Evolutionary conservation across 2,797 vertebrate genomes (phyloP).

Genomic region (Synaphobranchus kaupii): DNA sequence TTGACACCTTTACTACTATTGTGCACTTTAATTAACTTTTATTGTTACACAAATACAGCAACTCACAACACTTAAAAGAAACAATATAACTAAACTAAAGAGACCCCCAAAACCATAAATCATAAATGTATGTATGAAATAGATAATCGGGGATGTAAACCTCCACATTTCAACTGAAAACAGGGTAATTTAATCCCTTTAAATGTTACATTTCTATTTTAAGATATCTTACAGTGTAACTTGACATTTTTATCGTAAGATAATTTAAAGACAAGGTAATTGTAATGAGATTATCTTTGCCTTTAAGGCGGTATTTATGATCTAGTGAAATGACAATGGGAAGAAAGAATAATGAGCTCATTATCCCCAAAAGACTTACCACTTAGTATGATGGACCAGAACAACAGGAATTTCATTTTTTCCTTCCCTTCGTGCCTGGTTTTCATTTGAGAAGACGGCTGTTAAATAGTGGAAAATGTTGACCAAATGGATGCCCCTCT

Average conservation of each 20-base stretch:
- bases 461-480: neutral
- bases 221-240: neutral
- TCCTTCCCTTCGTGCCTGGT: slow-evolving; percentile 23
- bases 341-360: neutral
- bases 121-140: neutral
- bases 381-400: slow-evolving; percentile 32
- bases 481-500: neutral
- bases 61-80: neutral
- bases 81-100: neutral
- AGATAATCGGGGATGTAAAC: neutral
- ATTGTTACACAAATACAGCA: neutral
- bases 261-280: neutral
- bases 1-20: neutral
- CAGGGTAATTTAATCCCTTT: neutral
- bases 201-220: neutral
- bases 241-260: neutral
- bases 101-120: neutral
- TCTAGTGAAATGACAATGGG: neutral
- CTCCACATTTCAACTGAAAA: neutral
- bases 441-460: neutral
- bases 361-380: slow-evolving; percentile 28
- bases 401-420: slow-evolving; percentile 28
- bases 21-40: neutral
- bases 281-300: neutral
- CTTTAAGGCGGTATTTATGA: neutral